Evolutionary conservation across 2,888 invertebrate species (phyloP).

Genomic region (Agonopterix heracliana): DNA sequence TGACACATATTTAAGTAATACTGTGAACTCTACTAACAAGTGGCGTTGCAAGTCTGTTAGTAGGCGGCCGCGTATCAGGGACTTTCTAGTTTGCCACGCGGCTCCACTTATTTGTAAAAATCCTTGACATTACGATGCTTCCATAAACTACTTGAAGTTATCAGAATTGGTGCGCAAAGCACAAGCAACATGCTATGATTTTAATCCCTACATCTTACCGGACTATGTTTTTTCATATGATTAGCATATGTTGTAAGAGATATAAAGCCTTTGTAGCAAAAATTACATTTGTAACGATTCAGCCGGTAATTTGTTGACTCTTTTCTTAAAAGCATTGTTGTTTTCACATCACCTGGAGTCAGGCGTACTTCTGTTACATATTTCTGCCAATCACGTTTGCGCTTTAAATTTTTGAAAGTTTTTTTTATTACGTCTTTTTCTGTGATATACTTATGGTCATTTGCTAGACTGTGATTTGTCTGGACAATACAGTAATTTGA

Average conservation of each 20-base stretch:
- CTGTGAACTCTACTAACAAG: no score
- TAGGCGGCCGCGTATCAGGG: no score
- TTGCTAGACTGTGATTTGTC: neutral
- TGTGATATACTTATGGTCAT: neutral
- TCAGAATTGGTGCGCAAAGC: no score
- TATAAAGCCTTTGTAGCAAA: slow-evolving; percentile 35
- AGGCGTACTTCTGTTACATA: slow-evolving; percentile 28
- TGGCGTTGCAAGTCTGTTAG: no score
- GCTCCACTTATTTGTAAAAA: no score
- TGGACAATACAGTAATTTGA: no score
- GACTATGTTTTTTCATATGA: slow-evolving; percentile 35
- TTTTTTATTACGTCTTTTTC: neutral
- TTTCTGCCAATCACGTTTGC: slow-evolving; percentile 23
- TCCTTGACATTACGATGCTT: no score
- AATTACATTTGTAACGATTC: slow-evolving; percentile 33
- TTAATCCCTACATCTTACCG: slow-evolving; percentile 26
- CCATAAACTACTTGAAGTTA: no score
- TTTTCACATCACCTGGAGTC: slow-evolving; percentile 30
- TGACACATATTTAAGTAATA: no score
- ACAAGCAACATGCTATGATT: no score
- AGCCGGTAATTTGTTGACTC: slow-evolving; percentile 33
- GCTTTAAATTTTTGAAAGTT: slow-evolving; percentile 11
- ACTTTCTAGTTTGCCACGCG: no score
- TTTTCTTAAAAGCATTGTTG: slow-evolving; percentile 32
- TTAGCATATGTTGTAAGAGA: slow-evolving; percentile 29